Evolutionary conservation across 2,888 invertebrate species (phyloP).

Genomic region (Melieria picta): DNA sequence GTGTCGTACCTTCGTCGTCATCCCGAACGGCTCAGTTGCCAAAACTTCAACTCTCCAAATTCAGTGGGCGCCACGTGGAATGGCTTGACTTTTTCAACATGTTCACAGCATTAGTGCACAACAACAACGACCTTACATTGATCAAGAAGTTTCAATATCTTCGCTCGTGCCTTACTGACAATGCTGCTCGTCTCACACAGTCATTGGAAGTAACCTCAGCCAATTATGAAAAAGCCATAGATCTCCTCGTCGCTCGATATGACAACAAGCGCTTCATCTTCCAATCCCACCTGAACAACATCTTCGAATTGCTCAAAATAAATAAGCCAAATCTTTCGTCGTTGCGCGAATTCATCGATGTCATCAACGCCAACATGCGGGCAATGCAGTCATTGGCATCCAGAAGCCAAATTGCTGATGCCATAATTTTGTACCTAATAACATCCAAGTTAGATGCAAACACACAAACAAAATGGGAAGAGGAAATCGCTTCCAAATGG

Average conservation of each 20-base stretch:
- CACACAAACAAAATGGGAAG: constrained; percentile 36
- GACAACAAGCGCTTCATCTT: constrained; percentile 3
- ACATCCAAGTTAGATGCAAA: constrained; percentile 31
- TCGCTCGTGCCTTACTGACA: constrained; percentile 19
- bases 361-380: constrained; percentile 31
- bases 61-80: no score
- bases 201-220: constrained; percentile 28
- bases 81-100: constrained; percentile 26
- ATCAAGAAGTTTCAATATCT: constrained; percentile 29
- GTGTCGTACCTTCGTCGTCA: no score
- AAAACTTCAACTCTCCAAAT: no score
- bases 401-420: constrained; percentile 34
- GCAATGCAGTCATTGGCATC: constrained; percentile 37
- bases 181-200: constrained; percentile 23
- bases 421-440: constrained; percentile 33
- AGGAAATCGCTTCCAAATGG: constrained; percentile 27
- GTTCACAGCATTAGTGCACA: constrained; percentile 21
- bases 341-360: constrained; percentile 30
- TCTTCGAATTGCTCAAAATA: background rate
- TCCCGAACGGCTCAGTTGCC: no score
- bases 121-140: constrained; percentile 27
- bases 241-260: constrained; percentile 19
- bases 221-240: constrained; percentile 28
- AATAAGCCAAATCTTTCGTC: background rate
- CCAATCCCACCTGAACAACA: background rate